Percentiles rank a stretch among this genome's conserved stretches.
Evolutionary conservation across 1,140 invertebrate species (phyloP).

Genomic region (Myzus persicae): DNA sequence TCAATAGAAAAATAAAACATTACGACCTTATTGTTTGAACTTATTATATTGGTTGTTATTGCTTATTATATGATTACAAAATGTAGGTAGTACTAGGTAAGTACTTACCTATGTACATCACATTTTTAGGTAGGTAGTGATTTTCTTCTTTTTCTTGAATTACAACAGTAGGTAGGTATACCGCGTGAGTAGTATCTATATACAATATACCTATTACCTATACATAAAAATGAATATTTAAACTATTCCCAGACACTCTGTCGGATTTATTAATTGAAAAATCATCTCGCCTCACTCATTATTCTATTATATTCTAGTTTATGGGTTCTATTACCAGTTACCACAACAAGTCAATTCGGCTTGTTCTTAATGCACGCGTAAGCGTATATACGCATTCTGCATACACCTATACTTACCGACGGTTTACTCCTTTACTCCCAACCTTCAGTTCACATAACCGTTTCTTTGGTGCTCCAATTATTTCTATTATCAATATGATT

Average conservation of each 20-base stretch:
- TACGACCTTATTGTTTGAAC: not conserved
- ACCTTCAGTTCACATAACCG: not conserved
- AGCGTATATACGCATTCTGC: not conserved
- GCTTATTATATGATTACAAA: not conserved
- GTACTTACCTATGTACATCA: not conserved
- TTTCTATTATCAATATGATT: not conserved
- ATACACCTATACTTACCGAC: not conserved
- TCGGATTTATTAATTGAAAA: not conserved
- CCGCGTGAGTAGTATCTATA: too few species aligned
- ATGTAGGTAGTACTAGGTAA: too few species aligned
- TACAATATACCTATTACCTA: not conserved
- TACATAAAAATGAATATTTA: not conserved
- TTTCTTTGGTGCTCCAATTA: not conserved
- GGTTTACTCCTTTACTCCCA: not conserved
- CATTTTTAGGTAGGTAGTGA: not conserved
- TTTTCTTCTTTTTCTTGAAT: slow-evolving; percentile 13
- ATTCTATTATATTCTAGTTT: not conserved
- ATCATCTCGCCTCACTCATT: not conserved
- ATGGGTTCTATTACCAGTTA: not conserved
- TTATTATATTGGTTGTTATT: not conserved
- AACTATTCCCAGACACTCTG: not conserved
- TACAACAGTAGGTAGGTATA: too few species aligned
- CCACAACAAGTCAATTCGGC: not conserved
- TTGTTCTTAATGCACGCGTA: not conserved
- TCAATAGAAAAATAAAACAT: not conserved